Evolutionary conservation across 2,797 vertebrate species (phyloP).

Genomic region (Lacerta bilineata): DNA sequence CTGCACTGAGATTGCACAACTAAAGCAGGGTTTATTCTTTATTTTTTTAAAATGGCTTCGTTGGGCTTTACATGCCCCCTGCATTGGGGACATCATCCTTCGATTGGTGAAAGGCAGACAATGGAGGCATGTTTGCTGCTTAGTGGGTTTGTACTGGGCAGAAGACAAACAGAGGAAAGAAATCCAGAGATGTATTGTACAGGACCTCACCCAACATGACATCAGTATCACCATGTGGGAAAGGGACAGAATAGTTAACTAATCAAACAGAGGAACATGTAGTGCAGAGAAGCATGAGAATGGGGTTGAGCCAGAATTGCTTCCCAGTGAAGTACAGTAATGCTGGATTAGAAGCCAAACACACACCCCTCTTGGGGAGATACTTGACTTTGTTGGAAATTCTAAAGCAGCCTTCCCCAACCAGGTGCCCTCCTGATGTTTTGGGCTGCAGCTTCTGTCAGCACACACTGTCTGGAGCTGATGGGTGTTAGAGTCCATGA

Average conservation of each 20-base stretch:
- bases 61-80: conserved; percentile 54
- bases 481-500: no score
- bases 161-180: conserved; percentile 50
- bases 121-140: not conserved
- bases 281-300: conserved; percentile 44
- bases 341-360: fast-evolving
- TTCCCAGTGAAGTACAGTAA: fast-evolving
- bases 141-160: conserved; percentile 64
- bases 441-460: no score
- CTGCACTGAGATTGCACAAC: conserved; percentile 66
- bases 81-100: conserved; percentile 37
- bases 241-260: conserved; percentile 69
- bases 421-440: no score
- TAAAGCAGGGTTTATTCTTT: conserved; percentile 55
- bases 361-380: not conserved
- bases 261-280: conserved; percentile 70
- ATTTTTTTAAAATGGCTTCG: conserved; percentile 30
- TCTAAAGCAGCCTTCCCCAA: not conserved
- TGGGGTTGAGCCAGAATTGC: conserved; percentile 28
- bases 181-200: conserved; percentile 23
- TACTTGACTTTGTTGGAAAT: not conserved
- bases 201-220: conserved; percentile 71
- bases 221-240: conserved; percentile 70
- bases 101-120: not conserved
- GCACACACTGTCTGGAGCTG: no score